Conservation (phyloP, 92 coral and sea anemone genomes). For the Epizoanthus stellaris region DNA sequence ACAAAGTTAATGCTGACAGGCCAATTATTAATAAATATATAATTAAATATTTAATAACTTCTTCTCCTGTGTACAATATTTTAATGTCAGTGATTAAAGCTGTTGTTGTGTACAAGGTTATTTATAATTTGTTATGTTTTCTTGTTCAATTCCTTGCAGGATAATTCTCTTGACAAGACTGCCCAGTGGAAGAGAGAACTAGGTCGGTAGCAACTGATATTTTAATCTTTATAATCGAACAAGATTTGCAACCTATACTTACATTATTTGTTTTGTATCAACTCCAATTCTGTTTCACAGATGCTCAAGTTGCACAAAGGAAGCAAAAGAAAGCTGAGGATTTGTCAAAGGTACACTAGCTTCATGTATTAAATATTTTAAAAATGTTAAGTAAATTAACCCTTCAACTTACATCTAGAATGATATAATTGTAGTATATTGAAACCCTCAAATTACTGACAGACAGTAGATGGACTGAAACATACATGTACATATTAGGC, state of each 20-base stretch:
- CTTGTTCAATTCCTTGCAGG: not conserved
- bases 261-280: not conserved
- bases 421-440: no score
- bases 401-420: no score
- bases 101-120: not conserved
- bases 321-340: constrained; percentile 13
- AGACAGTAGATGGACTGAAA: no score
- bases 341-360: not conserved
- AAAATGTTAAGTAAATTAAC: no score
- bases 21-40: no score
- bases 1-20: no score
- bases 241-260: not conserved
- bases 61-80: no score
- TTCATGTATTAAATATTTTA: no score
- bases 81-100: not conserved
- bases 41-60: no score
- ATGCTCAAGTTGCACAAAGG: constrained; percentile 20
- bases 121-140: not conserved
- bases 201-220: not conserved
- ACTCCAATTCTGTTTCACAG: not conserved
- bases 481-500: no score
- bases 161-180: not conserved
- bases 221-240: not conserved
- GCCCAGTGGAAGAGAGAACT: constrained; percentile 10
- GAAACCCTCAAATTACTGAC: no score